Conservation (phyloP, 2,888 invertebrate species). For the Rhagonycha lutea region DNA sequence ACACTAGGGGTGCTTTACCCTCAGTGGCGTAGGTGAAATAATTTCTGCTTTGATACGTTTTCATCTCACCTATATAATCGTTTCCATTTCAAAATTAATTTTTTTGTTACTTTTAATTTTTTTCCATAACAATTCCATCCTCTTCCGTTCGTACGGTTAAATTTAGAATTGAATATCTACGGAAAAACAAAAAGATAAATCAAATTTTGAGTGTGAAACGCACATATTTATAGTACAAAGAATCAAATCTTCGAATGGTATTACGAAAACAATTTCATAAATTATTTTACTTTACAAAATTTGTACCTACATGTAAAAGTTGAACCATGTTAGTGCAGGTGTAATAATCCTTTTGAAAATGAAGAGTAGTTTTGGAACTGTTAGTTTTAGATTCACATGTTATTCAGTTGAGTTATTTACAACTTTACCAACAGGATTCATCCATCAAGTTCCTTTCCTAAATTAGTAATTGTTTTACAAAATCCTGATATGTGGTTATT, state of each 20-base stretch:
- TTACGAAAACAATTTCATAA: too few species aligned
- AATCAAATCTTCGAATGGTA: too few species aligned
- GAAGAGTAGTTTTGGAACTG: background rate
- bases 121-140: background rate
- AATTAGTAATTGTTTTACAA: background rate
- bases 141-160: too few species aligned
- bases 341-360: background rate
- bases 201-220: too few species aligned
- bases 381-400: background rate
- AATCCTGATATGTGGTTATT: background rate
- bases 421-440: background rate
- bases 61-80: background rate
- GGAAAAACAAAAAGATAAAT: too few species aligned
- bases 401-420: background rate
- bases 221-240: too few species aligned
- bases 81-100: background rate
- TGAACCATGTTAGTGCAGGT: background rate
- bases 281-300: too few species aligned
- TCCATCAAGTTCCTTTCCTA: background rate
- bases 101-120: background rate
- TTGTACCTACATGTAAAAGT: too few species aligned
- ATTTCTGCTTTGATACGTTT: background rate
- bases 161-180: too few species aligned
- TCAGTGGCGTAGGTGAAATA: conserved; percentile 15
- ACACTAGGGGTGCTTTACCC: conserved; percentile 22